A percentile compares a stretch with the other conserved stretches of the same genome.
These are phyloP conservation scores for Microtus ochrogaster DNA, from an alignment of 2,113 vertebrate genomes.

Conservation along the genomic window DNA sequence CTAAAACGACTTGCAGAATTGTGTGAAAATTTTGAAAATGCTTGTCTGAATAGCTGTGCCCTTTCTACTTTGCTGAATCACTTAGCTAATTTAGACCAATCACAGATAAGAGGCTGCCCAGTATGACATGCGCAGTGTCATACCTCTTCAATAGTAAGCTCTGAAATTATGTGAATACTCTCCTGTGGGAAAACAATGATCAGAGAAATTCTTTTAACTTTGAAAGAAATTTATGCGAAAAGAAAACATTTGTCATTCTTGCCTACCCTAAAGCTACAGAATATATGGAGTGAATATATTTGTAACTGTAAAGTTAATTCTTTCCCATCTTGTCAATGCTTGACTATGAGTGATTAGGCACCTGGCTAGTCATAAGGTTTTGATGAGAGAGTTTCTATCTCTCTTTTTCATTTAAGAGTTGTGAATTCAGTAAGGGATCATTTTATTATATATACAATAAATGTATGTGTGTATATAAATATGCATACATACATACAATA, in stretches of 20 bases:
- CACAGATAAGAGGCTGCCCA: not conserved
- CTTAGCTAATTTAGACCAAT: conserved; percentile 6
- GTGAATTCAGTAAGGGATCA: conserved; percentile 53
- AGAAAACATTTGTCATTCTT: not conserved
- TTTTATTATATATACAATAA: not conserved
- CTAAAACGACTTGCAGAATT: not conserved
- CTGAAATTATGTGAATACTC: not conserved
- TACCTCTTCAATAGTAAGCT: not conserved
- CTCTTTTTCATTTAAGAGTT: conserved; percentile 17
- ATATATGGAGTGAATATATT: conserved; percentile 47
- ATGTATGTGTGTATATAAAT: not conserved
- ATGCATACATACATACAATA: no score
- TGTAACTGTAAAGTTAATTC: conserved; percentile 71
- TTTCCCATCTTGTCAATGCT: conserved; percentile 60
- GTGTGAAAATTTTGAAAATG: not conserved
- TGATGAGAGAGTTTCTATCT: conserved; percentile 46
- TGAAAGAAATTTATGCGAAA: conserved; percentile 4
- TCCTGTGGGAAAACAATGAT: conserved; percentile 21
- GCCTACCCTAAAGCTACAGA: not conserved
- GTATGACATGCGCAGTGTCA: not conserved
- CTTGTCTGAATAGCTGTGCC: not conserved
- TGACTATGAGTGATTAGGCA: conserved; percentile 63
- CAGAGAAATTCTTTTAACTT: conserved; percentile 15
- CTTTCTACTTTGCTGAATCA: conserved; percentile 30
- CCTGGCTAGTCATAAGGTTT: conserved; percentile 11